A percentile compares a stretch with the other conserved stretches of the same genome.
Evolutionary conservation across 2,797 vertebrate genomes (phyloP).

Genomic region (Anolis apletophallus): DNA sequence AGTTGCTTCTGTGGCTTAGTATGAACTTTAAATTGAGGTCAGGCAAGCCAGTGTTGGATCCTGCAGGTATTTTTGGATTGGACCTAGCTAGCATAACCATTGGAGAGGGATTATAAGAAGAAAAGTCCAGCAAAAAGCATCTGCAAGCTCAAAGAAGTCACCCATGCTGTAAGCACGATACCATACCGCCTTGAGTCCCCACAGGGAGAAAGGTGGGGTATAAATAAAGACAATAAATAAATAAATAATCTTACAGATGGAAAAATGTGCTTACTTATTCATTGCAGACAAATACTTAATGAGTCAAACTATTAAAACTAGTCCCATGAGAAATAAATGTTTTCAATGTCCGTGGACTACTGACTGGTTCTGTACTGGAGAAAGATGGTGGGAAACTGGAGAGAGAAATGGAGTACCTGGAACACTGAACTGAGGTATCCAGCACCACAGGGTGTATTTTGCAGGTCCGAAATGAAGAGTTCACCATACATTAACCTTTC

Average conservation of each 20-base stretch:
- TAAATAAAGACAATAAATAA: too few relatives aligned
- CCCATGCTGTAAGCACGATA: background rate
- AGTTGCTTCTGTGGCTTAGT: background rate
- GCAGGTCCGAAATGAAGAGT: background rate
- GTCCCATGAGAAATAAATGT: too few relatives aligned
- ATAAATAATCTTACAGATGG: too few relatives aligned
- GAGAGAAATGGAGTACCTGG: background rate
- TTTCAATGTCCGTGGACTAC: background rate
- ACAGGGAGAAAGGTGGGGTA: too few relatives aligned
- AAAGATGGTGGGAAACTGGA: too few relatives aligned
- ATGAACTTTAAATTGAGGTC: background rate
- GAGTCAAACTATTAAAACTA: too few relatives aligned
- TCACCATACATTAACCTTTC: background rate
- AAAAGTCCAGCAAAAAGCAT: background rate
- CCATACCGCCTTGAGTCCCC: background rate
- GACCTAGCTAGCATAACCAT: background rate
- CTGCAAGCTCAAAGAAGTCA: too few relatives aligned
- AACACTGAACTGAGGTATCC: background rate
- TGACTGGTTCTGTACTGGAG: background rate
- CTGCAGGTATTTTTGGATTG: background rate
- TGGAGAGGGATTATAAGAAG: background rate
- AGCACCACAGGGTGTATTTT: background rate
- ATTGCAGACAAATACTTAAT: too few relatives aligned
- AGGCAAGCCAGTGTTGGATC: background rate
- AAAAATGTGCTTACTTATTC: background rate